Base-by-base conservation (phyloP, 2,113 vertebrate species). In the Mesocricetus auratus region DNA sequence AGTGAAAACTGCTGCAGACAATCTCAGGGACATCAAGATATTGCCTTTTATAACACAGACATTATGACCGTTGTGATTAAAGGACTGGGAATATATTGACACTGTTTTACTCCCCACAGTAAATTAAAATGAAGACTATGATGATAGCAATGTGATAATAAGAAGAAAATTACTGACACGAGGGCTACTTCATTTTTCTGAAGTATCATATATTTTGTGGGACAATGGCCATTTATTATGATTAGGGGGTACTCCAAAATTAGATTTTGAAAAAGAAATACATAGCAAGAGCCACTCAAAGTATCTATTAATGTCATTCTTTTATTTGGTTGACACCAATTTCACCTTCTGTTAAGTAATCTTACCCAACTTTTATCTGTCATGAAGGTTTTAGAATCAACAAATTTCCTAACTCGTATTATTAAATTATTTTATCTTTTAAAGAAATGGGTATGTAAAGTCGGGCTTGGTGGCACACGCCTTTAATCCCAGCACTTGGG, bases 191-290 rank as follows among this genome's bases (percentile, higher is more conserved):
- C 58, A 86, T 91, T 62, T 96, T 93, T 62, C 77, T 86, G 79
- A 94, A 96, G 86, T 75, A 64, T 81, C 66, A 79, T 74, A 42
- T 22, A 95, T 96, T 91, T 93, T 93, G 39, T 89, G 58, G 64
- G 89, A 96, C 19, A 66, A 24, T 86, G 39, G 13, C 10, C 77
- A 96, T 89, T 96, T 96, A 47, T 78, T 89, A 71, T 93, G 93
- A 86, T 94, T 73, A 94, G 56, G 50, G 93, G 24, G 58, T 89
- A 81, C 83, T 89, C 16, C 83, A 91, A 95, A 94, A 93, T 82
- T 86, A n/a, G 94, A 85, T 93, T 94, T 87, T 91, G 31, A 60
- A 94, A 94, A 91, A 42, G 71, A 96, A 96, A 82, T 4, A 16
- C 71, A 93, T 15, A 75, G 77, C 82, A 94, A 91, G 53, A 96